These are phyloP conservation scores for Oreochromis mossambicus DNA, from an alignment of 2,797 vertebrate species.

Conservation along the genomic window DNA sequence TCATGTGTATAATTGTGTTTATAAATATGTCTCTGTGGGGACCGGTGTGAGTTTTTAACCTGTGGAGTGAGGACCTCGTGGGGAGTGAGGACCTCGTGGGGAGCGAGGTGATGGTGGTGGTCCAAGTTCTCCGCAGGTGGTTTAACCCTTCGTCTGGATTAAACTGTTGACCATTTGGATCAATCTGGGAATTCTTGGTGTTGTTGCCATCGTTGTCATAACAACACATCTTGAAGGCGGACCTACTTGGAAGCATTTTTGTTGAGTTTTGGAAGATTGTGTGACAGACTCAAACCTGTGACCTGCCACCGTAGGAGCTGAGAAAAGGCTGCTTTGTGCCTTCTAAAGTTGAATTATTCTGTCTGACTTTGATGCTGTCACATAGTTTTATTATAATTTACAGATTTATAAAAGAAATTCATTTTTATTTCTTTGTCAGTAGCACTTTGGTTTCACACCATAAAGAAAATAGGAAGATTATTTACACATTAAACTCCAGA, in stretches of 20 bases:
- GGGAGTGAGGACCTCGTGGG: neutral
- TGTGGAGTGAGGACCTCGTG: neutral
- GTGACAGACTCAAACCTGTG: neutral
- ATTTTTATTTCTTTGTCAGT: neutral
- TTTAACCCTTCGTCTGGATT: neutral
- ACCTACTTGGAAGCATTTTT: neutral
- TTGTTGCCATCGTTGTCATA: neutral
- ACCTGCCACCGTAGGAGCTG: neutral
- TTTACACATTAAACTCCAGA: neutral
- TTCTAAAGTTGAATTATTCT: fast-evolving
- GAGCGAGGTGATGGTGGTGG: neutral
- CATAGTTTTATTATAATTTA: fast-evolving
- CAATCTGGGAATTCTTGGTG: neutral
- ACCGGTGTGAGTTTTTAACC: neutral
- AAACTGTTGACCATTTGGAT: neutral
- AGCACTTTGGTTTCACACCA: neutral
- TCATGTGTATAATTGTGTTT: fast-evolving
- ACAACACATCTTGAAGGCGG: neutral
- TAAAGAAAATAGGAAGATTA: neutral
- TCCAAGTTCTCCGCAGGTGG: neutral
- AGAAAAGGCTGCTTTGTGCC: neutral
- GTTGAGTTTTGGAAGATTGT: neutral
- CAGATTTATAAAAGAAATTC: fast-evolving
- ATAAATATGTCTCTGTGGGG: neutral
- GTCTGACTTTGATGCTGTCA: neutral